Evolutionary conservation across 1,140 invertebrate genomes (phyloP).

Genomic region (Drosophila ananassae): DNA sequence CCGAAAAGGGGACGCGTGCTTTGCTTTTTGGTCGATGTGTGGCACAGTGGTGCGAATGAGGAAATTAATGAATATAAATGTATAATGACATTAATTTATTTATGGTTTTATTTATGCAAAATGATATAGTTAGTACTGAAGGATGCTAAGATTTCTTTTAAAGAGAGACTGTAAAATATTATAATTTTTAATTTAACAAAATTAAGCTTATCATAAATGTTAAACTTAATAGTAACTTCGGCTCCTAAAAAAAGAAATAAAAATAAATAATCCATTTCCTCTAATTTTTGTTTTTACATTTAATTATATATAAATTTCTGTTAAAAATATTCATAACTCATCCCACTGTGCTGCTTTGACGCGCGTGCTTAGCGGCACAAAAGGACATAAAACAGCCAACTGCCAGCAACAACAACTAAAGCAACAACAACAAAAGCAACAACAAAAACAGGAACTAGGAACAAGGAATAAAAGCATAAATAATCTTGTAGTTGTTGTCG

Average conservation of each 20-base stretch:
- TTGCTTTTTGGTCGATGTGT: constrained; percentile 69
- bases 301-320: not conserved
- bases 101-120: not conserved
- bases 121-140: too few species aligned
- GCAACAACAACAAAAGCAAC: constrained; percentile 3
- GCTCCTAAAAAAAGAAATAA: too few species aligned
- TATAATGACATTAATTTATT: not conserved
- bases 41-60: constrained; percentile 27
- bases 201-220: too few species aligned
- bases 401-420: constrained; percentile 30
- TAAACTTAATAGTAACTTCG: too few species aligned
- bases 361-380: constrained; percentile 74
- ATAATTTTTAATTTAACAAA: too few species aligned
- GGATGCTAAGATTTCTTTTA: too few species aligned
- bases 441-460: constrained; percentile 21
- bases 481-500: constrained; percentile 71
- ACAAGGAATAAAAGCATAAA: constrained; percentile 69
- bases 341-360: constrained; percentile 41
- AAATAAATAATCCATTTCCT: too few species aligned
- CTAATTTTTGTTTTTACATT: not conserved
- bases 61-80: constrained; percentile 5
- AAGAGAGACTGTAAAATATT: too few species aligned
- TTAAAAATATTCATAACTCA: not conserved
- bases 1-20: constrained; percentile 78
- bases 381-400: constrained; percentile 77